These are phyloP conservation scores for Synergus japonicus DNA, from an alignment of 2,888 invertebrate species.

Conservation along the genomic window DNA sequence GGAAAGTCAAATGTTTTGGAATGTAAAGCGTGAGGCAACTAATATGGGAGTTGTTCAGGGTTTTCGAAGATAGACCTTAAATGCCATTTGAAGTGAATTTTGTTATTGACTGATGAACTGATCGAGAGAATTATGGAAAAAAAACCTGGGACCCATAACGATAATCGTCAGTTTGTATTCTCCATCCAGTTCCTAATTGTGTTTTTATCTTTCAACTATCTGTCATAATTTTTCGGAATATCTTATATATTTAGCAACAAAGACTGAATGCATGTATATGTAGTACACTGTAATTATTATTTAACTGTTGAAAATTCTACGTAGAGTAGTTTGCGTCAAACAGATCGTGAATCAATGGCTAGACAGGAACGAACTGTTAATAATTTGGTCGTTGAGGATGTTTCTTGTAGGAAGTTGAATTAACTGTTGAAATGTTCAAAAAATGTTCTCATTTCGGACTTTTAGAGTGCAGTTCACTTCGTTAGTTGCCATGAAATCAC, in stretches of 20 bases:
- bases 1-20: neutral
- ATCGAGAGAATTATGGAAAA: neutral
- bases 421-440: conserved; percentile 1
- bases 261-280: conserved; percentile 72
- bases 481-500: neutral
- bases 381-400: conserved; percentile 13
- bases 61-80: neutral
- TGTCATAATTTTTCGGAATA: conserved; percentile 44
- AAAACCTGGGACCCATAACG: conserved; percentile 19
- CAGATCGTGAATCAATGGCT: conserved; percentile 38
- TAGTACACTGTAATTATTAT: conserved; percentile 65
- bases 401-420: conserved; percentile 9
- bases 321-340: conserved; percentile 41
- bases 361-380: conserved; percentile 32
- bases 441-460: conserved; percentile 31
- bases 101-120: neutral
- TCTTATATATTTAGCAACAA: conserved; percentile 64
- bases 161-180: conserved; percentile 39
- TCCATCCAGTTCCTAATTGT: conserved; percentile 51
- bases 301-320: conserved; percentile 45
- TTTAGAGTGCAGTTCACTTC: neutral
- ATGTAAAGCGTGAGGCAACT: neutral
- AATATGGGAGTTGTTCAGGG: neutral
- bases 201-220: conserved; percentile 20
- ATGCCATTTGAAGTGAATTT: neutral